A percentile compares a stretch with the other conserved stretches of the same genome.
phyloP scores from a whole-genome alignment of 2,888 invertebrate genomes.

The Drosophila setosimentum region DNA sequence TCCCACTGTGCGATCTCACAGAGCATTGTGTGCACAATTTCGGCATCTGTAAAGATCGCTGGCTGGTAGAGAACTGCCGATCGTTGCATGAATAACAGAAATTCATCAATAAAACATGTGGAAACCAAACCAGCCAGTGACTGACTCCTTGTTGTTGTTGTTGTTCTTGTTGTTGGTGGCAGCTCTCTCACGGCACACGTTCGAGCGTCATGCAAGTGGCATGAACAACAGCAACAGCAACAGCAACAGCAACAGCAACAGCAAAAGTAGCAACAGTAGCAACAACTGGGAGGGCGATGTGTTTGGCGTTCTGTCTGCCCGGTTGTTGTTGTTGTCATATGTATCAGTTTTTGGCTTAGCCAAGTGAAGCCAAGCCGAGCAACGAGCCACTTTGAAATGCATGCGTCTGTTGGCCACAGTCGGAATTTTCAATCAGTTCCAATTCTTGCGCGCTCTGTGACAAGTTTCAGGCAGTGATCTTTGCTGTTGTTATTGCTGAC shows the following conservation, averaged over 20 bases:
- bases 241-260: conserved; percentile 14
- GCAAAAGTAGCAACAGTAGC: not conserved
- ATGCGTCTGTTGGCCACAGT: conserved; percentile 37
- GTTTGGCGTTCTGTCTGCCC: conserved; percentile 54
- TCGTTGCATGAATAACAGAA: conserved; percentile 80
- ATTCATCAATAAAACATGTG: conserved; percentile 85
- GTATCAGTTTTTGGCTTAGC: conserved; percentile 76
- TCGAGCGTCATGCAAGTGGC: conserved; percentile 66
- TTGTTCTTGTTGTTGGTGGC: conserved; percentile 25
- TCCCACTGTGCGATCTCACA: conserved; percentile 55
- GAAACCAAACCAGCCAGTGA: conserved; percentile 20
- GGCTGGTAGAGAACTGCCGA: conserved; percentile 50
- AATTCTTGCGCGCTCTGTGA: conserved; percentile 77
- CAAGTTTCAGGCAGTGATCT: conserved; percentile 52
- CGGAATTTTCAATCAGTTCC: conserved; percentile 81
- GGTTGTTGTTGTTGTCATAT: conserved; percentile 72
- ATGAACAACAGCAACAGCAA: conserved; percentile 36
- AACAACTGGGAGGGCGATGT: conserved; percentile 24
- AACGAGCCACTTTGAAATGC: conserved; percentile 57
- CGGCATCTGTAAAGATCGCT: conserved; percentile 72
- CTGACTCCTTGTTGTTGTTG: conserved; percentile 20
- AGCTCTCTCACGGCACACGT: conserved; percentile 73
- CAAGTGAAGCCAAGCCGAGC: conserved; percentile 18
- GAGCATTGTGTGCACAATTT: conserved; percentile 75
- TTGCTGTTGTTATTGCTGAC: not conserved